phyloP scores from a whole-genome alignment of 2,113 vertebrate genomes.

The Rhinichthys klamathensis region DNA sequence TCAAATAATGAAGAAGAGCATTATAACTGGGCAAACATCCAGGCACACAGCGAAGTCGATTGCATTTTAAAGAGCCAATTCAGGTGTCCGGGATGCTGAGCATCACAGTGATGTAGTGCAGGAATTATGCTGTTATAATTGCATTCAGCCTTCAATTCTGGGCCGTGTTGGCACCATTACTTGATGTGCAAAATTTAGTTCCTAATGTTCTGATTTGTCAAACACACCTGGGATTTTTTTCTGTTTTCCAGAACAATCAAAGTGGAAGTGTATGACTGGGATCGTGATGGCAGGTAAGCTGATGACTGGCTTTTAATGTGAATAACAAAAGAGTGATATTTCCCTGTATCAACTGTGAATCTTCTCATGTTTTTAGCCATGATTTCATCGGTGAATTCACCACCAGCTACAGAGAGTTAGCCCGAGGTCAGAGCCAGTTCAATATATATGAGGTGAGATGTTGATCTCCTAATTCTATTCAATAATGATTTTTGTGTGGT shows the following conservation, averaged over 20 bases:
- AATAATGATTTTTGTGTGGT: too few relatives aligned
- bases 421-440: slow-evolving; percentile 92
- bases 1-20: neutral
- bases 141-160: neutral
- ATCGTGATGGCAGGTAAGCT: slow-evolving; percentile 90
- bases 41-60: neutral
- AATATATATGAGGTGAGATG: slow-evolving; percentile 92
- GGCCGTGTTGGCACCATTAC: neutral
- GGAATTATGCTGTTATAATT: neutral
- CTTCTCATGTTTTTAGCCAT: slow-evolving; percentile 75
- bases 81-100: neutral
- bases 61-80: neutral
- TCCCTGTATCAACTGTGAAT: neutral
- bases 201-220: neutral
- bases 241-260: slow-evolving; percentile 87
- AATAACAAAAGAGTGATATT: slow-evolving; percentile 12
- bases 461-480: too few relatives aligned
- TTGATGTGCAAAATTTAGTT: neutral
- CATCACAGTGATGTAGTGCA: neutral
- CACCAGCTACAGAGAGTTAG: slow-evolving; percentile 93
- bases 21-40: neutral
- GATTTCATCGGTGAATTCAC: slow-evolving; percentile 98
- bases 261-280: slow-evolving; percentile 96
- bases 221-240: neutral
- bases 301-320: neutral